Evolutionary conservation across 1,140 invertebrate species (phyloP), one percentile per base, ranked within the genome.

Genomic region (Aricia agestis): DNA sequence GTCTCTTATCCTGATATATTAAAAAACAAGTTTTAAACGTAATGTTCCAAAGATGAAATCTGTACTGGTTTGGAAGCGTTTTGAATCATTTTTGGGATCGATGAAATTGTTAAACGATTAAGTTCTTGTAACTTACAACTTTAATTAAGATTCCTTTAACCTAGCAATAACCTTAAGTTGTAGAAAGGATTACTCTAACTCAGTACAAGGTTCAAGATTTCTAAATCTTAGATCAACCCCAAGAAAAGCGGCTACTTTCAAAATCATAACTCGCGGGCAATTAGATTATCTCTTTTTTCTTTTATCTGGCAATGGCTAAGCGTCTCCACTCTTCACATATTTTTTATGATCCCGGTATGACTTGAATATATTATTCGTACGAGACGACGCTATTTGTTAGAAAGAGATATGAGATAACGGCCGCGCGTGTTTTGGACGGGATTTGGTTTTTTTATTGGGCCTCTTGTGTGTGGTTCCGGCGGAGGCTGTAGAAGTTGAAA

Each of bases 261-360:
- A 52, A 52, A 52, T 13, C 45, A 13, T 52, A 52, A 52, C 6
- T 52, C 45, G 13, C 13, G 45, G 45, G 45, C 45, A 52, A 52
- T 52, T 52, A 52, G 45, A 52, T 52, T 52, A 63, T 63, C 17
- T 7, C 18, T 9, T 25, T 17, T 6, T 19, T 25, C 19, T 25
- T 63, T 63, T 63, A 63, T 63, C 17, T 31, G 59, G 59, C 19
- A 63, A 6, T 25, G 57, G 52, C 58, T 59, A 69, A 58, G 57
- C 67, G 32, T 59, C 57, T 11, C 66, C 18, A 13, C 19, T 36
- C 36, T 36, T 13, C 45, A 68, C 67, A 68, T 68, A 57, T 58
- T 69, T 57, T 59, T 57, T 32, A 59, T 69, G 31, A 69, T 69
- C 68, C 58, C 25, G n/a, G 57, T 69, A 69, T 69, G 68, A 69